A percentile compares a stretch with the other conserved stretches of the same genome.
These are phyloP conservation scores for Taenaris catops DNA, from an alignment of 2,888 invertebrate genomes.

Conservation along the genomic window DNA sequence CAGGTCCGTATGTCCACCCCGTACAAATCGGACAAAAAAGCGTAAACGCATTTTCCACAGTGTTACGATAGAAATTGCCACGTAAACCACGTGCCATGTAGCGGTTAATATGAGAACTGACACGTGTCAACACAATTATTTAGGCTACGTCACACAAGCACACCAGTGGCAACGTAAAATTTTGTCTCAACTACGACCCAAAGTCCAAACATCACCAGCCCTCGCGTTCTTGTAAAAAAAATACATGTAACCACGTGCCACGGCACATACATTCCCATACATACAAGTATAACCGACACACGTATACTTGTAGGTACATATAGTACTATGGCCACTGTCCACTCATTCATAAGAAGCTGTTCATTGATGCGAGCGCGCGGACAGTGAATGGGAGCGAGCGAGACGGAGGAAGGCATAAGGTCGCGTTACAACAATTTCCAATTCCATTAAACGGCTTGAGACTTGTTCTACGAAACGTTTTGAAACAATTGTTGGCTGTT, in stretches of 20 bases:
- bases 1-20: too few relatives aligned
- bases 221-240: conserved; percentile 23
- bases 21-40: too few relatives aligned
- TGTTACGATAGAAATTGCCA: too few relatives aligned
- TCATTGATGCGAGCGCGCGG: conserved; percentile 69
- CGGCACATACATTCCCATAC: conserved; percentile 34
- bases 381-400: conserved; percentile 72
- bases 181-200: conserved; percentile 17
- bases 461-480: conserved; percentile 28
- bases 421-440: conserved; percentile 57
- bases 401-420: conserved; percentile 53
- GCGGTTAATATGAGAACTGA: too few relatives aligned
- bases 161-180: conserved; percentile 9
- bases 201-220: conserved; percentile 14
- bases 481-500: conserved; percentile 50
- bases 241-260: conserved; percentile 61
- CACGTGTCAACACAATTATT: too few relatives aligned
- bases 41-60: too few relatives aligned
- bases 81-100: too few relatives aligned
- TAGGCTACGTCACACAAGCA: not conserved
- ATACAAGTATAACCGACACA: conserved; percentile 26
- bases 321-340: conserved; percentile 69
- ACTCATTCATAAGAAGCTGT: conserved; percentile 78
- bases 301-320: conserved; percentile 50
- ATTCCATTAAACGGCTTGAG: conserved; percentile 37